Evolutionary conservation across 2,113 vertebrate genomes (phyloP), one percentile per base, ranked within the genome.

Genomic region (Polypterus bichir): DNA sequence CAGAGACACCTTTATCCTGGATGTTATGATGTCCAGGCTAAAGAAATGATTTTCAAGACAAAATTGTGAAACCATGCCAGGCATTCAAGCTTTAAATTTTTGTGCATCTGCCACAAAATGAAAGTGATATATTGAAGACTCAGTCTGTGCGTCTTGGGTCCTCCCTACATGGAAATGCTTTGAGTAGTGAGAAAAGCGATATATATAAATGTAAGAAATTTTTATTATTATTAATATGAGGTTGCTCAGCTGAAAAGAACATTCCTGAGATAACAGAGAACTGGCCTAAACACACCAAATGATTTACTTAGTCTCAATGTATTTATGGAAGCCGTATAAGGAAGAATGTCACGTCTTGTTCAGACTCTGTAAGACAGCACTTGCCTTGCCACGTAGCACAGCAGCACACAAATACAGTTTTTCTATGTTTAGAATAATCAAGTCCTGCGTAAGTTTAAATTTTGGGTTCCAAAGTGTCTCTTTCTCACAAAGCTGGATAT

Each of bases 41-140:
- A 64, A 60, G 65, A 66, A 47, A 54, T 53, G 56, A 53, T 66
- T 66, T 59, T 66, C 55, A 47, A 59, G 51, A 64, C 27, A 27
- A 10, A 48, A 59, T 60, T 47, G 45, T 9, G 57, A 44, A 10
- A 60, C 11, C 53, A 46, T 67, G 61, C 3, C 62, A 67, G 61
- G 62, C 27, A 64, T 64, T 57, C 62, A 64, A 57, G 62, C 62
- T 8, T 7, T 49, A 61, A 7, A 49, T 49, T 61, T 61, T 61
- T 11, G 49, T 53, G 52, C 49, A 60, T 60, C 59, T 46, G 57
- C 52, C 48, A 57, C 62, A 60, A 49, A 61, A 62, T 64, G 64
- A 47, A 64, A 64, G 27, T 64, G 58, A n/a, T 57, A 46, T 48
- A 60, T 59, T 60, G 62, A 64, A 9, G 66, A 61, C 57, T 48